Percentiles rank a stretch among this genome's conserved stretches.
phyloP scores from a whole-genome alignment of 2,797 vertebrate genomes.

The Chaunax sp. region DNA sequence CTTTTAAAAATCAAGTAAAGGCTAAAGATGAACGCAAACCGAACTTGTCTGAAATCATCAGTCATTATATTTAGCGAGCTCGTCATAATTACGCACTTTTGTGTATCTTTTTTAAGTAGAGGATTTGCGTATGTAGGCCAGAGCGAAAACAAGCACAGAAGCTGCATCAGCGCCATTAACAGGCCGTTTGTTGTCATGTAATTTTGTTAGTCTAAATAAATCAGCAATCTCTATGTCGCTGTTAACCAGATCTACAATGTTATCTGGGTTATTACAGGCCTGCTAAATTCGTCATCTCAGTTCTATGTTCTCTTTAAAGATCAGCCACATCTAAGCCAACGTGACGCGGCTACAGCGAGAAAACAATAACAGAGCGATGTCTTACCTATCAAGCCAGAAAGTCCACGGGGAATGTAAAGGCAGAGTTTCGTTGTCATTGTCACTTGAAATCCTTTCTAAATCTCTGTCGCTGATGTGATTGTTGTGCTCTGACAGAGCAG shows the following conservation, averaged over 20 bases:
- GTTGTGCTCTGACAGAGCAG: slow-evolving; percentile 77
- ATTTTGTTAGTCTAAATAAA: no score
- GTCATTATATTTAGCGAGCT: not conserved
- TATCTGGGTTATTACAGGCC: slow-evolving; percentile 16
- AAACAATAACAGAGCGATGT: not conserved
- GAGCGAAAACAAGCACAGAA: slow-evolving; percentile 30
- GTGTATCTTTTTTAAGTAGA: slow-evolving; percentile 15
- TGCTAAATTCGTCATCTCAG: not conserved
- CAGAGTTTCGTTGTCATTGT: slow-evolving; percentile 76
- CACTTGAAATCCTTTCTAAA: slow-evolving; percentile 70
- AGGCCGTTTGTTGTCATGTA: not conserved
- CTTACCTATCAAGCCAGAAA: slow-evolving; percentile 96
- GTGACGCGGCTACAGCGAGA: not conserved
- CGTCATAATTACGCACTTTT: slow-evolving; percentile 15
- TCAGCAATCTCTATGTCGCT: not conserved
- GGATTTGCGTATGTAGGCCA: slow-evolving; percentile 63
- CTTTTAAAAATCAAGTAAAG: not conserved
- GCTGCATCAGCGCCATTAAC: not conserved
- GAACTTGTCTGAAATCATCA: slow-evolving; percentile 6
- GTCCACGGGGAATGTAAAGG: slow-evolving; percentile 93
- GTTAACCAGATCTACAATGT: not conserved
- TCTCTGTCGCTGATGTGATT: slow-evolving; percentile 79
- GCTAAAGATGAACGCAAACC: not conserved
- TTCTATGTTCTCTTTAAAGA: slow-evolving; percentile 58
- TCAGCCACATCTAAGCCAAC: slow-evolving; percentile 10